Conservation (phyloP, 2,797 vertebrate species). For the Numenius phaeopus region DNA sequence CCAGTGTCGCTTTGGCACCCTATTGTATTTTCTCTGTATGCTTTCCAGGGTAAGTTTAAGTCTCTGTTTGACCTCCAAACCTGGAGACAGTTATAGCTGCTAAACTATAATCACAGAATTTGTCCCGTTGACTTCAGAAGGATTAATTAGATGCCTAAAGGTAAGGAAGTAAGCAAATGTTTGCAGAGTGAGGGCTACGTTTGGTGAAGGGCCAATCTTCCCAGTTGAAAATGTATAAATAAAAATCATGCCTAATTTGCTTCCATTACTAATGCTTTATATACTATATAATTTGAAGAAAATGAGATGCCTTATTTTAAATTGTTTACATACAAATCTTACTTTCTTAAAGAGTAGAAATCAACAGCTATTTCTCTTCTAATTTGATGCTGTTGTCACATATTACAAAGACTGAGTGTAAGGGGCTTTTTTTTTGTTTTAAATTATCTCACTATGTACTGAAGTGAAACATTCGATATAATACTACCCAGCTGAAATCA, state of each 20-base stretch:
- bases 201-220: conserved; percentile 36
- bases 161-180: conserved; percentile 31
- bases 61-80: background rate
- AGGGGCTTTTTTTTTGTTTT: conserved; percentile 19
- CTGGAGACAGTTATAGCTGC: background rate
- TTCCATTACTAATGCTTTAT: conserved; percentile 53
- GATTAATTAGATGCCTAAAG: conserved; percentile 34
- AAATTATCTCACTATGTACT: conserved; percentile 64
- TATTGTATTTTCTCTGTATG: background rate
- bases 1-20: background rate
- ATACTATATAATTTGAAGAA: conserved; percentile 45
- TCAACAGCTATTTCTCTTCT: conserved; percentile 50
- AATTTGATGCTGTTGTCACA: conserved; percentile 65
- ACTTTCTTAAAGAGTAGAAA: conserved; percentile 74
- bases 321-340: conserved; percentile 72
- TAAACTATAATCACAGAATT: background rate
- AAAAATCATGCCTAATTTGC: conserved; percentile 50
- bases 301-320: conserved; percentile 76
- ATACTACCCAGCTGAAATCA: conserved; percentile 60
- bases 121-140: background rate
- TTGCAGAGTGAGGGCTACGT: background rate
- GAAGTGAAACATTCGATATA: conserved; percentile 68
- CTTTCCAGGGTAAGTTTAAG: background rate
- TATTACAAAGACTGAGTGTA: conserved; percentile 64
- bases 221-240: conserved; percentile 31